Conservation (phyloP, 1,140 invertebrate species). For the Leptopilina clavipes region DNA sequence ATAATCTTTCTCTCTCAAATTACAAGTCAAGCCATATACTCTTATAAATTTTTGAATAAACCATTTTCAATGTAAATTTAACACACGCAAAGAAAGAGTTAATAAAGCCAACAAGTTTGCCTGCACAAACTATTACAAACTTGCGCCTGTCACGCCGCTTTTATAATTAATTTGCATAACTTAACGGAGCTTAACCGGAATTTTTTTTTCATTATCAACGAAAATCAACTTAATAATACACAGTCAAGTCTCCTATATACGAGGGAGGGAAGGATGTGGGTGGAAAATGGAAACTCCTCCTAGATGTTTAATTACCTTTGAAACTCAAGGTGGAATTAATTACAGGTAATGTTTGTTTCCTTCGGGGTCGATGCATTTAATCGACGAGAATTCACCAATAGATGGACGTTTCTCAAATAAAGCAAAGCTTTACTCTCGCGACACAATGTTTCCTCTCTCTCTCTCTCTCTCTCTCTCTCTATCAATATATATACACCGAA, state of each 20-base stretch:
- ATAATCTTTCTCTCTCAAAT: no score
- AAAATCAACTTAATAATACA: background rate
- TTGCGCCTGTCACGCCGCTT: no score
- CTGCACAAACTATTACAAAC: no score
- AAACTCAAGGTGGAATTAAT: constrained; percentile 2
- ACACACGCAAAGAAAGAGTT: no score
- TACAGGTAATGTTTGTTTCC: constrained; percentile 1
- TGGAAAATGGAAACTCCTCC: background rate
- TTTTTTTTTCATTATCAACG: no score
- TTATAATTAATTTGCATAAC: no score
- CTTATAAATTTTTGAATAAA: no score
- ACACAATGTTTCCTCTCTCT: constrained; percentile 10
- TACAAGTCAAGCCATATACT: no score
- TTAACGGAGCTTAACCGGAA: no score
- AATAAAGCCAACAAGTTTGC: no score
- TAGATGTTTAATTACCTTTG: constrained; percentile 17
- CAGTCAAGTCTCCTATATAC: background rate
- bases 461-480: constrained; percentile 26
- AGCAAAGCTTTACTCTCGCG: background rate
- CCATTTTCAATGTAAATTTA: no score
- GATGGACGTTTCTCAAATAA: constrained; percentile 19
- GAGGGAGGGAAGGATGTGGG: background rate
- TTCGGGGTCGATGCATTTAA: background rate
- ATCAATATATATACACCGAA: no score
- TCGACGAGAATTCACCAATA: constrained; percentile 19